These are phyloP conservation scores for Melanerpes aurifrons DNA, from an alignment of 2,113 vertebrate species.

Conservation along the genomic window DNA sequence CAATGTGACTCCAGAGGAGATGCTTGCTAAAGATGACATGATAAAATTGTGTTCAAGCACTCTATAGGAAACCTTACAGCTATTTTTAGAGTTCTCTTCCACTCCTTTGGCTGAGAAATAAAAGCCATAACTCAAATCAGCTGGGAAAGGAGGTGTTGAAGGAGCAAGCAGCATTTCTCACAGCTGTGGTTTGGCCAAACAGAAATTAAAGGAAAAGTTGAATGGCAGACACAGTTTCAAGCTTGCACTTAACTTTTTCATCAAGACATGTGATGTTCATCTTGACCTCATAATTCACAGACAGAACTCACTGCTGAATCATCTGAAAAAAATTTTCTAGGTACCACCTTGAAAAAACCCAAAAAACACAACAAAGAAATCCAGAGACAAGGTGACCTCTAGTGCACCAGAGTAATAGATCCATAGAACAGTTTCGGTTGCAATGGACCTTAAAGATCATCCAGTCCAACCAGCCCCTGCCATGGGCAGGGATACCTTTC, in stretches of 20 bases:
- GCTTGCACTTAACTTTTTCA: conserved; percentile 55
- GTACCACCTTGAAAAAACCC: background rate
- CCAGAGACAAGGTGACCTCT: background rate
- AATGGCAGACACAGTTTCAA: background rate
- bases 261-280: conserved; percentile 53
- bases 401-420: background rate
- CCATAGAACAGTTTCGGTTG: no score
- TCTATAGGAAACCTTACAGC: background rate
- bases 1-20: background rate
- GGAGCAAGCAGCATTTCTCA: background rate
- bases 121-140: background rate
- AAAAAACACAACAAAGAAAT: background rate
- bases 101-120: background rate
- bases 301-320: conserved; percentile 65
- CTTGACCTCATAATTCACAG: conserved; percentile 42
- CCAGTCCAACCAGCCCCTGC: no score
- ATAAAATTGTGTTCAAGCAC: background rate
- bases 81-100: background rate
- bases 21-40: background rate
- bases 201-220: background rate
- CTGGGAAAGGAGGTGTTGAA: background rate
- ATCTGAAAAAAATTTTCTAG: conserved; percentile 38
- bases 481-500: no score
- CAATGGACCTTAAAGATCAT: no score
- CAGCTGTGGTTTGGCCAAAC: background rate